Evolutionary conservation across 2,797 vertebrate genomes (phyloP), one percentile per base, ranked within the genome.

Genomic region (Acanthis flammea): DNA sequence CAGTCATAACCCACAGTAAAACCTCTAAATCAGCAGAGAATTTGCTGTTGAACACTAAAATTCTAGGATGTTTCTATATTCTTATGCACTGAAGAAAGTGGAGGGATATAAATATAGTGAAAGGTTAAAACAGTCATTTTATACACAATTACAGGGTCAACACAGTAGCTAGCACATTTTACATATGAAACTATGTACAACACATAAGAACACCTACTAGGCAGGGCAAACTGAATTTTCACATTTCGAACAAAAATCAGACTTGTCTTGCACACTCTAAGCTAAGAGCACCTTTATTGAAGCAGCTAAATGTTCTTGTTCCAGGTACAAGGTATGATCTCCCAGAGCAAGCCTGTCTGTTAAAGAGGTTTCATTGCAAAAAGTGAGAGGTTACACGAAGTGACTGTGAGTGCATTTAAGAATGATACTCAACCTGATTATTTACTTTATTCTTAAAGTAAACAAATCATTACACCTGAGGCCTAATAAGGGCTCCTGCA

Each of bases 381-480:
- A 78, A 79, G 37, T 42, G 70, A 68, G 35, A 81, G n/a, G 50
- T 72, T 81, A 72, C 35, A 81, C 45, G 61, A 71, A n/a, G 62
- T 51, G 90, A 88, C n/a, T 58, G 45, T 19, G 39, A 54, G 65
- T 61, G 25, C 72, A 61, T 77, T 91, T 67, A 89, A 33, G 37
- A 91, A 39, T 1, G 2, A 66, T 48, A 75, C 37, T 62, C 48
- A 55, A 61, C 8, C 66, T 78, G 58, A 78, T 44, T 62, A 65
- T 92, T 95, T 96, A 41, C 66, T 90, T 75, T 75, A 44, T 48
- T 39, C 23, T 88, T 83, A 31, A 82, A 65, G 45, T 77, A 87
- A 94, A 81, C 44, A 67, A 68, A 80, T 41, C 37, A 37, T 65
- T 91, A 63, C 50, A 86, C 41, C 24, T 16, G 54, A 90, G 78